Evolutionary conservation across 2,888 invertebrate species (phyloP).

Genomic region (Eupithecia insigniata): DNA sequence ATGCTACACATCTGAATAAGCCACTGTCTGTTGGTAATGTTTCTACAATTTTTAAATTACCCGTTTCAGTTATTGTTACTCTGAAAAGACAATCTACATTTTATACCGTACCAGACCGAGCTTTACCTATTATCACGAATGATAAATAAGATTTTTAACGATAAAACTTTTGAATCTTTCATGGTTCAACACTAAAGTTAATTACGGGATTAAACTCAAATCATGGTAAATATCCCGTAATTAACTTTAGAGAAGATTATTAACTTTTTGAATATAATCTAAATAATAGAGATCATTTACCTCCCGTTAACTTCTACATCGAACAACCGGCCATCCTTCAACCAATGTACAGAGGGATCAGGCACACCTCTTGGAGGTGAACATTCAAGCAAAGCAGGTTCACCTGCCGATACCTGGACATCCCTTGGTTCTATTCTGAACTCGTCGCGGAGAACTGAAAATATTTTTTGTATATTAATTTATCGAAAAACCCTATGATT

Average conservation of each 20-base stretch:
- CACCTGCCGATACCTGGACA: conserved; percentile 96
- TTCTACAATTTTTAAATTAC: conserved; percentile 95
- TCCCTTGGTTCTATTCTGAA: conserved; percentile 96
- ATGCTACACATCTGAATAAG: conserved; percentile 95
- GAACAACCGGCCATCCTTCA: conserved; percentile 88
- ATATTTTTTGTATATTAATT: neutral
- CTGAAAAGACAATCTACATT: conserved; percentile 68
- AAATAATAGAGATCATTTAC: conserved; percentile 58
- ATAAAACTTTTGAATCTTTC: too few relatives aligned
- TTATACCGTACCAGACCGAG: neutral
- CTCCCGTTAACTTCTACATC: conserved; percentile 87
- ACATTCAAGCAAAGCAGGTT: conserved; percentile 96
- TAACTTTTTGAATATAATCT: neutral
- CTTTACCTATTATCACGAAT: neutral
- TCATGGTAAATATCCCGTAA: too few relatives aligned
- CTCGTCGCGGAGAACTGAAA: conserved; percentile 96
- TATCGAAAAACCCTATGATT: neutral
- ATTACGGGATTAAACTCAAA: too few relatives aligned
- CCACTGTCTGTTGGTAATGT: conserved; percentile 95
- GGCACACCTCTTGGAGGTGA: conserved; percentile 97
- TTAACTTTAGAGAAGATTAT: too few relatives aligned
- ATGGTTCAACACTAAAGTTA: too few relatives aligned
- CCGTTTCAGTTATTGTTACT: conserved; percentile 92
- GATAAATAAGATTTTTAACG: too few relatives aligned
- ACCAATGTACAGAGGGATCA: conserved; percentile 96